These are phyloP conservation scores for Cepphus grylle DNA, from an alignment of 2,113 vertebrate genomes.

Conservation along the genomic window DNA sequence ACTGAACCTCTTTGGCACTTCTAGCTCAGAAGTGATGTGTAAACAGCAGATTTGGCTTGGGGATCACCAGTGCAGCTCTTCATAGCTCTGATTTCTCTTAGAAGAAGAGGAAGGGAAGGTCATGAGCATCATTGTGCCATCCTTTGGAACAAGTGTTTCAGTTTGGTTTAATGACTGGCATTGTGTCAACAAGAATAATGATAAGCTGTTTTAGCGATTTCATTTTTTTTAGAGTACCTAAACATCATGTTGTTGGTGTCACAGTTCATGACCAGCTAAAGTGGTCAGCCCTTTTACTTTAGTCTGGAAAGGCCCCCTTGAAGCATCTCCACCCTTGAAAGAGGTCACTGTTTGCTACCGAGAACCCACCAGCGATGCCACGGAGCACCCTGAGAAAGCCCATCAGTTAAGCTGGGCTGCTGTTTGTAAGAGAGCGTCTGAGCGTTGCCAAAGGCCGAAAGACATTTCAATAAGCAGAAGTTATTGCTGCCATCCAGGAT, in stretches of 20 bases:
- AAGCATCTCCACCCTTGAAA: not conserved
- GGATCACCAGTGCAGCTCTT: not conserved
- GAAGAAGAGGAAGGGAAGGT: not conserved
- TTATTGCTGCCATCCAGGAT: not conserved
- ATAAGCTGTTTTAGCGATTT: not conserved
- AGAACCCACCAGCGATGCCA: not conserved
- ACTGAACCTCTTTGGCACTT: not conserved
- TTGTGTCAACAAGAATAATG: not conserved
- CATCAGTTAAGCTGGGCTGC: not conserved
- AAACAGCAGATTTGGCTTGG: not conserved
- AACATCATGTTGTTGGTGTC: not conserved
- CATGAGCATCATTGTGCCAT: accelerated
- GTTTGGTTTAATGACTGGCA: not conserved
- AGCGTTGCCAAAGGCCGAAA: not conserved
- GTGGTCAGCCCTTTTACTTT: not conserved
- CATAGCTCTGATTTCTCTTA: not conserved
- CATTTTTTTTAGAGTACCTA: not conserved
- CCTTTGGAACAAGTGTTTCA: accelerated
- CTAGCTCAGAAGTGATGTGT: not conserved
- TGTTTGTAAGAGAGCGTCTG: not conserved
- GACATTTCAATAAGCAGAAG: conserved; percentile 2
- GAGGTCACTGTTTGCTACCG: not conserved
- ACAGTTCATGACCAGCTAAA: not conserved
- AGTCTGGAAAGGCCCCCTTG: not conserved
- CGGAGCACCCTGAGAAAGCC: not conserved